Evolutionary conservation across 2,888 invertebrate genomes (phyloP), one percentile per base, ranked within the genome.

Genomic region (Drosophila merina): DNA sequence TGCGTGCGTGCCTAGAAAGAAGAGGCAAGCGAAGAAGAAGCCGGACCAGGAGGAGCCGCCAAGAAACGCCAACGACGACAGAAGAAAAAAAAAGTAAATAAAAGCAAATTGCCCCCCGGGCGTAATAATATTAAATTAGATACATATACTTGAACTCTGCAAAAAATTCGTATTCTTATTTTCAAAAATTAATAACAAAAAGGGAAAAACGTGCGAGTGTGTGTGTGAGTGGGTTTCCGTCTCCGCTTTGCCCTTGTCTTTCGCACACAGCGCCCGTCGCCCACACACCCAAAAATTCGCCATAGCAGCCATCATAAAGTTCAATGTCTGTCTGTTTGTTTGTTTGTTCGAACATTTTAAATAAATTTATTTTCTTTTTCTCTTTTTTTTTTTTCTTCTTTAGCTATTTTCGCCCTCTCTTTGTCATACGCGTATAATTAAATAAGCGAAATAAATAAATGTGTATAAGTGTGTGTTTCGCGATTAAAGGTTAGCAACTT

Each of bases 241-340:
- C 26, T 48, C 4, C 7, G 20, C 44, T 82, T 52, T 63, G 56
- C 25, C 33, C 38, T 47, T 49, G 57, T 77, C 62, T 69, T 64
- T 79, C 30, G 14, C 14, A 14, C 14, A 14, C 14, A 14, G 14
- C 14, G 14, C 14, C 14, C 14, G 52, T 48, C 71, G 64, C 76
- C 68, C 67, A 56, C 83, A 79, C 79, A 70, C 54, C 31, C 33
- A 47, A 28, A 28, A 60, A 67, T 59, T 62, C 20, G 62, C 20
- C 54, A 71, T 49, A 67, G 59, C 54, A 42, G 57, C 45, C 64
- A 68, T 55, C 69, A 74, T 69, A 86, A 88, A 86, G 84, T 88
- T 86, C 72, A 88, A 83, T 86, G 84, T 86, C 83, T 86, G 84
- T 86, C 83, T 81, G 79, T 56, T 49, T 68, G 50, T 72, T 60